These are phyloP conservation scores for Schlechtendalia chinensis DNA, from an alignment of 1,140 invertebrate species.

Conservation along the genomic window DNA sequence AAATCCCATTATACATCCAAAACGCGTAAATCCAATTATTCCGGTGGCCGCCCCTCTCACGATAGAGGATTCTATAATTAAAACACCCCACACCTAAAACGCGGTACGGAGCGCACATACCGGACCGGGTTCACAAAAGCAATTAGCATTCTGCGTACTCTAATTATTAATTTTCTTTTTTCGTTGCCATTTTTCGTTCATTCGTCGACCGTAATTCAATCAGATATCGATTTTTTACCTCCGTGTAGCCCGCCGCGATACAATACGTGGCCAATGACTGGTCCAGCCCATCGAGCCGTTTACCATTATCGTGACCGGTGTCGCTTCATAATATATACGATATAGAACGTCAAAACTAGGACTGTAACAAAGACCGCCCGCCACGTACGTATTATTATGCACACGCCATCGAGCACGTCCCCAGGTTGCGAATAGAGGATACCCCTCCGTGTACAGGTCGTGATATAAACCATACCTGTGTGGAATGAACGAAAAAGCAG, in stretches of 20 bases:
- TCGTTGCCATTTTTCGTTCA: neutral
- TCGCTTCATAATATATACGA: no score
- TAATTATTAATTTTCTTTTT: conserved; percentile 36
- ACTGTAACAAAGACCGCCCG: no score
- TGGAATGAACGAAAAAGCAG: no score
- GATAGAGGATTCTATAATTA: conserved; percentile 30
- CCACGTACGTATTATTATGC: no score
- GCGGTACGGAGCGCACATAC: neutral
- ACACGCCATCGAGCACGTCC: no score
- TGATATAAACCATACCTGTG: no score
- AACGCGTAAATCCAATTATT: conserved; percentile 38
- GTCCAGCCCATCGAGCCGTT: no score
- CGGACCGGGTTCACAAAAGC: conserved; percentile 36
- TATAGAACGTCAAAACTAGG: no score
- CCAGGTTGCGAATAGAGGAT: no score
- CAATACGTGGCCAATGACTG: neutral
- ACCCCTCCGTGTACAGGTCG: no score
- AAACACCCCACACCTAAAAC: conserved; percentile 14
- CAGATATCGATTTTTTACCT: conserved; percentile 20
- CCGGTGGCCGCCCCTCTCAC: neutral
- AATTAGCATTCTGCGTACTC: conserved; percentile 25
- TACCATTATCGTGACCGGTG: no score
- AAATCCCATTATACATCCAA: conserved; percentile 21
- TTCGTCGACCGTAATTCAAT: conserved; percentile 28
- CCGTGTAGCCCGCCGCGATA: neutral